Conservation (phyloP, 2,888 invertebrate species). For the Eupithecia dodoneata region DNA sequence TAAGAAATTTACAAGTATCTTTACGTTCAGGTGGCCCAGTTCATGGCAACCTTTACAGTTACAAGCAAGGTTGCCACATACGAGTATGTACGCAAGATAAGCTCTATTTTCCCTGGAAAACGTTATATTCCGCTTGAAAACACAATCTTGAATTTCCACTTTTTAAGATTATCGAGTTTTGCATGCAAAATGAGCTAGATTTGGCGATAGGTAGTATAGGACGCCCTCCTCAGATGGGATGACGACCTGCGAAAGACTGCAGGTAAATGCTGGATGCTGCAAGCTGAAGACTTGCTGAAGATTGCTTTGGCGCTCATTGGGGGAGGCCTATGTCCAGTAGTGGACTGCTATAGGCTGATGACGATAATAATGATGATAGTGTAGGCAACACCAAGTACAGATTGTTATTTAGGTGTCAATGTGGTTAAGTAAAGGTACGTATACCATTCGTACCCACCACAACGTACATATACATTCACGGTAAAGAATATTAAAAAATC, state of each 20-base stretch:
- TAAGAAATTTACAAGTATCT: slow-evolving; percentile 9
- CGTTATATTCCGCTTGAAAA: background rate
- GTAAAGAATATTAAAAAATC: background rate
- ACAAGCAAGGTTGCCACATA: slow-evolving; percentile 15
- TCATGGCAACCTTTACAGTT: slow-evolving; percentile 26
- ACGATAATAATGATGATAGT: too few species aligned
- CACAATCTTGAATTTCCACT: background rate
- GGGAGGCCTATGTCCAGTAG: too few species aligned
- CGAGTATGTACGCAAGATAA: background rate
- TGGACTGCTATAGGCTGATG: too few species aligned
- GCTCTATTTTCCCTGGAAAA: background rate
- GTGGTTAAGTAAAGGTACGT: background rate
- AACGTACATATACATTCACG: background rate
- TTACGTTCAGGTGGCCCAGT: slow-evolving; percentile 17
- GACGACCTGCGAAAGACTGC: too few species aligned
- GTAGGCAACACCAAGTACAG: too few species aligned
- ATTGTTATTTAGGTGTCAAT: background rate
- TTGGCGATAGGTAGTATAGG: background rate
- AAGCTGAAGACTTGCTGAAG: too few species aligned
- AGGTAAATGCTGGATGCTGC: too few species aligned
- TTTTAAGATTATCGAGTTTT: background rate
- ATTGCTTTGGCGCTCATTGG: too few species aligned
- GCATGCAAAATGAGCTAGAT: background rate
- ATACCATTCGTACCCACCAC: too few species aligned
- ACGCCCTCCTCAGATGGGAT: too few species aligned